phyloP scores from a whole-genome alignment of 2,797 vertebrate genomes.

The Hoplostethus atlanticus region DNA sequence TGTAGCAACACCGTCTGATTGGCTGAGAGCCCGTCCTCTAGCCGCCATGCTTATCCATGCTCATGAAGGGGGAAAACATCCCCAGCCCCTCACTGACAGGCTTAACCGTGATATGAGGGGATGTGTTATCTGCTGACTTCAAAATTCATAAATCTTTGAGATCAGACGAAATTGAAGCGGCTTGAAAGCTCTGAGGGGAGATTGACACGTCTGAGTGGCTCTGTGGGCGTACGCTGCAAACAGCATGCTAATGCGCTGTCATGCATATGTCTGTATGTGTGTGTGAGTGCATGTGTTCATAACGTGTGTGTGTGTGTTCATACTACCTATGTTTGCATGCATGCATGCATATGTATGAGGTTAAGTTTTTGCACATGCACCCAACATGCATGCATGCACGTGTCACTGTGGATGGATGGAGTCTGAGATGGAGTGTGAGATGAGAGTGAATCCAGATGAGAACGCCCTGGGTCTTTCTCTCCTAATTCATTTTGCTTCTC shows the following conservation, averaged over 20 bases:
- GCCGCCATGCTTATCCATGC: constrained; percentile 42
- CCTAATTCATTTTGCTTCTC: constrained; percentile 73
- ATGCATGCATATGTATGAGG: constrained; percentile 55
- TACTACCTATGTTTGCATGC: constrained; percentile 21
- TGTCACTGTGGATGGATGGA: constrained; percentile 5
- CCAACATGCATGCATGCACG: background rate
- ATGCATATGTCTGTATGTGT: constrained; percentile 56
- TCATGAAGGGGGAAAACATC: constrained; percentile 52
- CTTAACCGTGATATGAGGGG: constrained; percentile 76
- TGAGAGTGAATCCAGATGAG: constrained; percentile 59
- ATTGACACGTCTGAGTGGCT: constrained; percentile 78
- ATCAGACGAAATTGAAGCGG: constrained; percentile 81
- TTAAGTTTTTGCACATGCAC: constrained; percentile 8
- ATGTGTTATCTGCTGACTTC: constrained; percentile 82
- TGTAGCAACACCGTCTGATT: constrained; percentile 40
- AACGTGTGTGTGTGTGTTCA: constrained; percentile 18
- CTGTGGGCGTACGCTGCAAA: constrained; percentile 56
- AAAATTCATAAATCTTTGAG: constrained; percentile 83
- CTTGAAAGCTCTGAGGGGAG: constrained; percentile 74
- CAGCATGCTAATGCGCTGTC: constrained; percentile 68
- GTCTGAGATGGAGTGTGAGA: constrained; percentile 66
- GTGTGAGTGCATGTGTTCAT: constrained; percentile 28
- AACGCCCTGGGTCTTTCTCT: constrained; percentile 11
- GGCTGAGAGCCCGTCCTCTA: constrained; percentile 40
- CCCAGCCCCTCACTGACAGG: constrained; percentile 57